Conservation (phyloP, 2,113 vertebrate genomes). For the Myotis davidii region DNA sequence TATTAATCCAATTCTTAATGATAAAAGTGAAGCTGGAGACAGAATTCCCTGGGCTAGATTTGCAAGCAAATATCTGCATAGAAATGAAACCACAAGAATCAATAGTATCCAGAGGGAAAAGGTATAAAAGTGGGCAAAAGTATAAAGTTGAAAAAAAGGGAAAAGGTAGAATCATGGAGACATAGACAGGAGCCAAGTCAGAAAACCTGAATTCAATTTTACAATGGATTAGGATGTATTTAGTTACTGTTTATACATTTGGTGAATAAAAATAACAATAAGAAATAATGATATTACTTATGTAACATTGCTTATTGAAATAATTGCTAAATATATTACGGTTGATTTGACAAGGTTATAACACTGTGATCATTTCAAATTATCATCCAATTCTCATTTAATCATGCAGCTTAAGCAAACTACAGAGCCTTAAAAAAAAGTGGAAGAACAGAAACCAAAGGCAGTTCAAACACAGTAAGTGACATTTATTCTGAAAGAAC, state of each 20-base stretch:
- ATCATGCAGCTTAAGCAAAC: constrained; percentile 51
- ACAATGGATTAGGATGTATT: not conserved
- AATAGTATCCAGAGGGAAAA: not conserved
- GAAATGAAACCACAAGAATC: not conserved
- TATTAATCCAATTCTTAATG: not conserved
- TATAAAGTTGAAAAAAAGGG: not conserved
- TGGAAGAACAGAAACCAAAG: not conserved
- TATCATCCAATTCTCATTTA: constrained; percentile 49
- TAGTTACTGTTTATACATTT: constrained; percentile 31
- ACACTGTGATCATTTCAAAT: constrained; percentile 54
- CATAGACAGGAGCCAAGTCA: not conserved
- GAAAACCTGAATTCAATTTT: constrained; percentile 24
- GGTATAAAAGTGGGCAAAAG: not conserved
- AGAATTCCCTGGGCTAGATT: not conserved
- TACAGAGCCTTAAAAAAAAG: not conserved
- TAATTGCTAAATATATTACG: constrained; percentile 58
- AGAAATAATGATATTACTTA: constrained; percentile 55
- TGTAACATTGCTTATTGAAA: constrained; percentile 56
- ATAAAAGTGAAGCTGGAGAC: not conserved
- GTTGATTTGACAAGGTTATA: constrained; percentile 65
- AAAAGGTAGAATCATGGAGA: not conserved
- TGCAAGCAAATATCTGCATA: not conserved
- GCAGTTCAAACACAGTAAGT: constrained; percentile 45
- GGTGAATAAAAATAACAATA: constrained; percentile 56
- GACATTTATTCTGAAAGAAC: constrained; percentile 62